Base-by-base conservation (phyloP, 2,113 vertebrate species). In the Catharus fuscescens region DNA sequence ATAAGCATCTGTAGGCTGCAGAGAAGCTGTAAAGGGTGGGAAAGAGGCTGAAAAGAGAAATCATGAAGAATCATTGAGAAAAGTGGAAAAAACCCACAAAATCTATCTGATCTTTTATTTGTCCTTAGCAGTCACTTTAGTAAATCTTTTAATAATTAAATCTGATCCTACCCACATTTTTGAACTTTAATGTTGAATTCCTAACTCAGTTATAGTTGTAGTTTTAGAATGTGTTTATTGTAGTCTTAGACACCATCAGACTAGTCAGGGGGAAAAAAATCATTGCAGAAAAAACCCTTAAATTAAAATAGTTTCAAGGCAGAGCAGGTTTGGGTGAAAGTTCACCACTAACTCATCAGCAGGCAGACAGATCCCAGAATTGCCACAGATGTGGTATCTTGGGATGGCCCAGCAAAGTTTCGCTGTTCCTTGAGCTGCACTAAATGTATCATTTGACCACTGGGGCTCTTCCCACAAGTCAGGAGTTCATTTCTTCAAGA, bases 311-410 rank as follows among this genome's bases (percentile, higher is more conserved):
- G 6, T 25, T 38, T 70, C 47, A 61, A 61, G 38, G 21, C 29
- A 87, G 20, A 74, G 20, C 29, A 74, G 10, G 8, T 53, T 24
- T 40, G 42, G 2, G 19, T 62, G 28, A 76, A 40, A 40, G 12
- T 40, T 40, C 15, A 36, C 8, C 18, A 40, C 26, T 14, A 71
- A n/a, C 34, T 86, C 48, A 70, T 26, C 10, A 73, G 9, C 8
- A 65, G 56, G 36, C n/a, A 53, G 31, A 45, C 14, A 86, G 54
- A 44, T 15, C 8, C 17, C 40, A 31, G 21, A 74, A 77, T 7
- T 57, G 18, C 10, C 2, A 0, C 28, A 18, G 61, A 2, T 11
- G 3, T 53, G 18, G 10, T 64, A 56, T 52, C 18, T 62, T 56
- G 65, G 26, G 6, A 31, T 44, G n/a, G 21, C 12, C 25, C 5